A percentile compares a stretch with the other conserved stretches of the same genome.
These are phyloP conservation scores for Coenonympha arcania DNA, from an alignment of 2,888 invertebrate species.

Conservation along the genomic window DNA sequence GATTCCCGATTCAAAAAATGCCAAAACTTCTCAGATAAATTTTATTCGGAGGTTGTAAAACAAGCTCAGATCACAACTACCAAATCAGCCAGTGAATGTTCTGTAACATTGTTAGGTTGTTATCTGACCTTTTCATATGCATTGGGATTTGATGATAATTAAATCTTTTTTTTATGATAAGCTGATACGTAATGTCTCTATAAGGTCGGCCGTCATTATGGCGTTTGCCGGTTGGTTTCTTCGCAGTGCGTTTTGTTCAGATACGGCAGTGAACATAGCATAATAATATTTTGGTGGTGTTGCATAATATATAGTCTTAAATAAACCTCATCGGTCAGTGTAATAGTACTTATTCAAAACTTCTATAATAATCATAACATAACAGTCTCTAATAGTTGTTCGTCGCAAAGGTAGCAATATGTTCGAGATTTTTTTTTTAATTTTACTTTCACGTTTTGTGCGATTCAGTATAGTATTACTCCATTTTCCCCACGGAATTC, in stretches of 20 bases:
- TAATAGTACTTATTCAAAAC: conserved; percentile 68
- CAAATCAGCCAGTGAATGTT: too few relatives aligned
- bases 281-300: conserved; percentile 54
- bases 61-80: too few relatives aligned
- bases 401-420: conserved; percentile 67
- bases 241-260: conserved; percentile 33
- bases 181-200: too few relatives aligned
- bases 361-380: conserved; percentile 64
- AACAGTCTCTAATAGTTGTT: conserved; percentile 61
- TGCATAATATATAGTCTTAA: conserved; percentile 43
- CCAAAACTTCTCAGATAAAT: too few relatives aligned
- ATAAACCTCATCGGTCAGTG: conserved; percentile 63
- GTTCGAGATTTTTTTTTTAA: conserved; percentile 31
- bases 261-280: conserved; percentile 55
- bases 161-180: too few relatives aligned
- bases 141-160: too few relatives aligned
- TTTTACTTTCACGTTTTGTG: not conserved
- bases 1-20: too few relatives aligned
- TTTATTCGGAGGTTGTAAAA: too few relatives aligned
- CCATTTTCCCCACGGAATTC: not conserved
- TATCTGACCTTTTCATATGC: too few relatives aligned
- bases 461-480: not conserved
- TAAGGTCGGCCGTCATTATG: too few relatives aligned
- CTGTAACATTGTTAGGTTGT: too few relatives aligned
- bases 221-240: not conserved